Evolutionary conservation across 2,113 vertebrate genomes (phyloP).

Genomic region (Otocyon megalotis): DNA sequence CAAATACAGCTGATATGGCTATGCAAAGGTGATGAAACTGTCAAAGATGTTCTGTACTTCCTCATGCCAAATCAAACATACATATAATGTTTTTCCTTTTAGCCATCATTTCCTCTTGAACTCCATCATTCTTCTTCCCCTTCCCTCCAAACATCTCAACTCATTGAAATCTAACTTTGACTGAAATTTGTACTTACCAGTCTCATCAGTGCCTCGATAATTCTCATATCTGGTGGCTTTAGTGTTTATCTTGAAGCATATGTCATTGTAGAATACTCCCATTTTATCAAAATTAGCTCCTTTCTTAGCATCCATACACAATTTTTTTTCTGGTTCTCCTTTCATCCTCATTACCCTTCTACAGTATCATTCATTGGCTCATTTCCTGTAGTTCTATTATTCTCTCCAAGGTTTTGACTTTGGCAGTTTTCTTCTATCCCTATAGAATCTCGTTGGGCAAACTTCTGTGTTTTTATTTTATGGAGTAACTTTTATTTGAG

Average conservation of each 20-base stretch:
- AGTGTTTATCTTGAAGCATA: not conserved
- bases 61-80: not conserved
- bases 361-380: not conserved
- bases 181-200: not conserved
- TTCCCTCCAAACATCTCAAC: not conserved
- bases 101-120: not conserved
- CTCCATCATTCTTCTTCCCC: not conserved
- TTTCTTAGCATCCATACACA: not conserved
- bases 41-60: not conserved
- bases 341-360: not conserved
- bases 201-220: not conserved
- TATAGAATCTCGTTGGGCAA: not conserved
- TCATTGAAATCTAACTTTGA: not conserved
- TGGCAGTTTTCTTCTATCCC: not conserved
- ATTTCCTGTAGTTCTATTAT: not conserved
- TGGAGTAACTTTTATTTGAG: not conserved
- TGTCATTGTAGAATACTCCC: not conserved
- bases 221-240: not conserved
- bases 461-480: slow-evolving; percentile 22
- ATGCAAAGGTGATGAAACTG: not conserved
- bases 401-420: not conserved
- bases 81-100: not conserved
- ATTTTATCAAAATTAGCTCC: not conserved
- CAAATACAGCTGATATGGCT: not conserved
- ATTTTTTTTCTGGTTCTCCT: not conserved